Base-by-base conservation (phyloP, 2,888 invertebrate species). In the Stenoptilia bipunctidactyla region DNA sequence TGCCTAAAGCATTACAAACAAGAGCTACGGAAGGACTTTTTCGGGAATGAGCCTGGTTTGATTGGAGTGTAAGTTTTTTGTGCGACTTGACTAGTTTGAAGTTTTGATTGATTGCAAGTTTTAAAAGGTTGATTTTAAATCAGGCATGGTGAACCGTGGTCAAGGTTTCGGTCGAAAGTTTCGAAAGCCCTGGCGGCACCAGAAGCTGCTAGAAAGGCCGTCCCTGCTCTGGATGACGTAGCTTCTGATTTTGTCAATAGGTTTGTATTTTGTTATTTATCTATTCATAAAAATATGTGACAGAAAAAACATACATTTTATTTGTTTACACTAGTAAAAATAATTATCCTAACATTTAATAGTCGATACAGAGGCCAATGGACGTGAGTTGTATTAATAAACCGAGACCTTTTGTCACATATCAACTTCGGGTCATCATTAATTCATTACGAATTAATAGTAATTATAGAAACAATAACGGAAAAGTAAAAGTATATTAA, bases 71-170 rank as follows among this genome's bases (percentile, higher is more conserved):
- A 85, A 88, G 89, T 86, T 43, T 8, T 37, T 27, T 15, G 10
- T 36, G 6, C 4, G 14, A 4, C 14, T 34, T 34, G n/a, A 25
- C 27, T 12, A 27, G 8, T 38, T 9, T 27, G 38, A 15, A 8
- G 27, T 9, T 9, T 9, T 25, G 6, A 9, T 25, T 25, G 27
- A 25, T 25, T 25, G 6, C 5, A 25, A 8, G 27, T 8, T 9
- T 9, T 30, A 12, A 30, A 30, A 30, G n/a, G n/a, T 20, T 20
- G 3, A 20, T 20, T 20, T 20, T 20, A 20, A 20, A 50, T 35
- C 71, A 96, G 95, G 47, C 94, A 95, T 66, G 96, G 95, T 0
- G 89, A 91, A 57, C 90, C 91, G 55, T 96, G 96, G 96, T 92
- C 95, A 59, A 86, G 86, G 49, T 91, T 96, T 62, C 86, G 96